Evolutionary conservation across 1,140 invertebrate species (phyloP), one percentile per base, ranked within the genome.

Genomic region (Eumeta japonica): DNA sequence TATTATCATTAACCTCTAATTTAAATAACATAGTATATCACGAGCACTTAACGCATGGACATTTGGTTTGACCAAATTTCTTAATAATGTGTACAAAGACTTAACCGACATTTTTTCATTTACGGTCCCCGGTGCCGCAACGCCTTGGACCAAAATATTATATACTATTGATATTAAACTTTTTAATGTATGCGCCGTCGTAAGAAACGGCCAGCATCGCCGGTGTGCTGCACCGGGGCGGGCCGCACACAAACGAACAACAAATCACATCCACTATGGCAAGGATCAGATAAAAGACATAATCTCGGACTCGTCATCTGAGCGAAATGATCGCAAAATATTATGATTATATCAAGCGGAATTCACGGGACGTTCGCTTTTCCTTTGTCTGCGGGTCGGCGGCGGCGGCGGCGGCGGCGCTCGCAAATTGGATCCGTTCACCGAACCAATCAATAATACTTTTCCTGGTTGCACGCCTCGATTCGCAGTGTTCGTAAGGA

Each of bases 281-380:
- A 13, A 12, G 5, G 12, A 13, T 30, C 13, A 30, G 13, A 30
- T 30, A 30, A 30, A 30, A 30, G 28, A 11, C 12, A 30, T 30
- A 30, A 30, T 30, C 28, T 30, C 28, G 28, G 28, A 13, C 28
- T 30, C 28, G 28, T 30, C 28, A 30, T 30, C 28, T 30, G 13
- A 7, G 13, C 28, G 28, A 30, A 30, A 30, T 30, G 28, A 30
- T 30, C 28, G 28, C 28, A 30, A 30, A 30, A 30, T 30, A 30
- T 30, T 30, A 30, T 30, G 28, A 30, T 30, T 30, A 30, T 30
- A 30, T 30, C 28, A 30, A 30, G 12, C 10, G 13, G 13, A 30
- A 30, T 11, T 30, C 12, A 14, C n/a, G 20, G n/a, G 20, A 30
- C 28, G 28, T 30, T 7, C 28, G 28, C 7, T 5, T 10, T 30